These are phyloP conservation scores for Hyalella azteca DNA, from an alignment of 2,888 invertebrate genomes.

Conservation along the genomic window DNA sequence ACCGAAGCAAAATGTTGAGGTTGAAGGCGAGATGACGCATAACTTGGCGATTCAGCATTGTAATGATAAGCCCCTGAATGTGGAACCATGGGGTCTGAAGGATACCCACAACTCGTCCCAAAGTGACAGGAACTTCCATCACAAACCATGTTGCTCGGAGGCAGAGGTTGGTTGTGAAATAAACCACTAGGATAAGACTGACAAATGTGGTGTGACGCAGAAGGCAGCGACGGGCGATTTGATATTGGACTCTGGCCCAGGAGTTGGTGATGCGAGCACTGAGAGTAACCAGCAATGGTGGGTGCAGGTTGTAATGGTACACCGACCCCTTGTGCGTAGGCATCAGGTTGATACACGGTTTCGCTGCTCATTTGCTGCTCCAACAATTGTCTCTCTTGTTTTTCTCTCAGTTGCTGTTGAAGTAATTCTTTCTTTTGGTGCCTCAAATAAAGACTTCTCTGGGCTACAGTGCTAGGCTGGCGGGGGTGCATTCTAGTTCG, in stretches of 20 bases:
- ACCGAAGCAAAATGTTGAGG: slow-evolving; percentile 71
- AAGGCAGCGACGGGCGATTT: slow-evolving; percentile 13
- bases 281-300: slow-evolving; percentile 46
- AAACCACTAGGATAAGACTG: slow-evolving; percentile 41
- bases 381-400: slow-evolving; percentile 45
- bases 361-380: slow-evolving; percentile 50
- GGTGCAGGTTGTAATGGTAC: slow-evolving; percentile 55
- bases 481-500: slow-evolving; percentile 50
- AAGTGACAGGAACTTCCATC: slow-evolving; percentile 7
- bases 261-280: slow-evolving; percentile 17
- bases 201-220: slow-evolving; percentile 36
- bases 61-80: slow-evolving; percentile 34
- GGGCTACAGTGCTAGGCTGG: slow-evolving; percentile 47
- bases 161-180: slow-evolving; percentile 45
- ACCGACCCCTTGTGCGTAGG: slow-evolving; percentile 55
- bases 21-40: slow-evolving; percentile 60
- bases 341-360: slow-evolving; percentile 54
- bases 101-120: slow-evolving; percentile 41
- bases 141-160: background rate
- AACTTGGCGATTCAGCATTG: slow-evolving; percentile 47
- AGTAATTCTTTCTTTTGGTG: slow-evolving; percentile 55
- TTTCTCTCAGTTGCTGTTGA: slow-evolving; percentile 51
- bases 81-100: slow-evolving; percentile 51
- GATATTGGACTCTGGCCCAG: background rate
- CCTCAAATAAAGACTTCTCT: slow-evolving; percentile 53